phyloP scores from a whole-genome alignment of 2,113 vertebrate genomes.

The Ptychochromis oligacanthus region DNA sequence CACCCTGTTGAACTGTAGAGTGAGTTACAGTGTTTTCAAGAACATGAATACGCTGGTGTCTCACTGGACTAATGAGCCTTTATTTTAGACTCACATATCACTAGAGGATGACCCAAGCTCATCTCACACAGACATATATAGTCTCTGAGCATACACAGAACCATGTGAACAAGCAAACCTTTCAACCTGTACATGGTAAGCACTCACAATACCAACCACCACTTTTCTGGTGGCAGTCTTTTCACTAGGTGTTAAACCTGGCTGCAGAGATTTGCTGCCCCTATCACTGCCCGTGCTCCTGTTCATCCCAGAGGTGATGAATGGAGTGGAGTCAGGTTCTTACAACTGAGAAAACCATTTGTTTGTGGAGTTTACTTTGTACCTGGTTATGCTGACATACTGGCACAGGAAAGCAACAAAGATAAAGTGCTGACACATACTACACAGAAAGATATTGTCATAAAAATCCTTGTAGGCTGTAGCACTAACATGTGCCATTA shows the following conservation, averaged over 20 bases:
- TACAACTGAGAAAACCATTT: not conserved
- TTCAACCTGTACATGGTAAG: not conserved
- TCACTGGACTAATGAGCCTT: not conserved
- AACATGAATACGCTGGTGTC: not conserved
- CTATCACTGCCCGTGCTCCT: not conserved
- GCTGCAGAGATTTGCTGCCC: not conserved
- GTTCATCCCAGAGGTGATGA: not conserved
- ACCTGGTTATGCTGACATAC: too few species aligned
- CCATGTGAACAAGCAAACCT: not conserved
- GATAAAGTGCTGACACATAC: too few species aligned
- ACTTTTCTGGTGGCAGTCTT: too few species aligned
- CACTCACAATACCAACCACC: not conserved
- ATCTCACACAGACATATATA: not conserved
- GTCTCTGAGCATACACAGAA: not conserved
- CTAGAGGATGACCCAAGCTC: not conserved
- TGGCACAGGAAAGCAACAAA: too few species aligned
- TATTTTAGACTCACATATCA: not conserved
- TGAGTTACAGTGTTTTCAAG: conserved; percentile 11
- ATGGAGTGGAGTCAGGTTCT: not conserved
- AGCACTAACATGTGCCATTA: too few species aligned
- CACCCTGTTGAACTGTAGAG: not conserved
- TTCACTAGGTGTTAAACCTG: too few species aligned
- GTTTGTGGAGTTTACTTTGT: too few species aligned
- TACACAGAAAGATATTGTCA: too few species aligned
- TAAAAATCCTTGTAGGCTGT: too few species aligned